These are phyloP conservation scores for Danio jaintianensis DNA, from an alignment of 2,797 vertebrate species.

Conservation along the genomic window DNA sequence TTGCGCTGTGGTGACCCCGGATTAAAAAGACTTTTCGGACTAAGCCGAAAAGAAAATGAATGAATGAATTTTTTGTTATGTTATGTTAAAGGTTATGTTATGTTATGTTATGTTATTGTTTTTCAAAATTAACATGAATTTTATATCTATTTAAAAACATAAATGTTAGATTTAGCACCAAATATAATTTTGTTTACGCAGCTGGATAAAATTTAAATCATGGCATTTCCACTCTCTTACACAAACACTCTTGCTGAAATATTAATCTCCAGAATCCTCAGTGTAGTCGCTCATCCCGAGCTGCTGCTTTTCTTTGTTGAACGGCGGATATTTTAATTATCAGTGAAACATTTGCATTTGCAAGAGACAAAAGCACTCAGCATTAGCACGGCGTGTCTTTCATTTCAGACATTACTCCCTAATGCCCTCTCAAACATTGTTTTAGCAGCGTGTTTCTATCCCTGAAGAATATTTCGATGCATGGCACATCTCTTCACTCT, in stretches of 20 bases:
- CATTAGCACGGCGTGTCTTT: conserved; percentile 47
- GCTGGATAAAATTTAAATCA: background rate
- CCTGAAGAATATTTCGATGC: conserved; percentile 42
- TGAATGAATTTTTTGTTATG: no score
- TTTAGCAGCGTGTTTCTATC: conserved; percentile 35
- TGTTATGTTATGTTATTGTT: no score
- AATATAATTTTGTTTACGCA: background rate
- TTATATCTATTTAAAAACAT: background rate
- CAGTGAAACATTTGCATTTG: conserved; percentile 49
- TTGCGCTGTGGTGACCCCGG: no score
- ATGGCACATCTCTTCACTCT: conserved; percentile 19
- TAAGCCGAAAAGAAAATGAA: no score
- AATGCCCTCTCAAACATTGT: conserved; percentile 45
- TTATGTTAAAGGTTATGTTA: no score
- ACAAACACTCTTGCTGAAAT: conserved; percentile 29
- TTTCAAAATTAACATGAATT: background rate
- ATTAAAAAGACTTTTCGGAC: no score
- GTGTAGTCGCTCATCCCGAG: conserved; percentile 10
- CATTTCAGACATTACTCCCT: conserved; percentile 51
- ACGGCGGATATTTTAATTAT: conserved; percentile 46
- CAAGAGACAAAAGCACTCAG: conserved; percentile 43
- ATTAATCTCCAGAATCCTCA: conserved; percentile 14
- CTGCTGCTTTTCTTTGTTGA: conserved; percentile 30
- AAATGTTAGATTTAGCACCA: background rate
- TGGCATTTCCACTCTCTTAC: conserved; percentile 10